Evolutionary conservation across 1,140 invertebrate species (phyloP), one percentile per base, ranked within the genome.

Genomic region (Maconellicoccus hirsutus): DNA sequence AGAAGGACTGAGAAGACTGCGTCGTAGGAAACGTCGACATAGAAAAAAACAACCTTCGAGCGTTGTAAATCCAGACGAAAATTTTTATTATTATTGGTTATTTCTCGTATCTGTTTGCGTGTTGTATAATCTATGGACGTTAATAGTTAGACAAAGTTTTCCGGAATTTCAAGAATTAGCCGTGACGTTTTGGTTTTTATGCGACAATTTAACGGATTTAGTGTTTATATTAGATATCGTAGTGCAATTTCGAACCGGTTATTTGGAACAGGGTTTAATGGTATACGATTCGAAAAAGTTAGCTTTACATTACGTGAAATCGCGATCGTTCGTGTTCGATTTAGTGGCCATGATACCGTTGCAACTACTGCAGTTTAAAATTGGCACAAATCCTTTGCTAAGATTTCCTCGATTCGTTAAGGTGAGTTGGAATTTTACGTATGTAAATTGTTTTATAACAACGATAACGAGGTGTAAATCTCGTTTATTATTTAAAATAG

Each of bases 71-170:
- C 94, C 94, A 0, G 94, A 97, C 80, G 92, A 93, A 74, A 95
- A 93, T 78, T 92, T 94, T 78, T 94, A 94, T 82, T 96, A 95
- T 81, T 92, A 93, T 78, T 98, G 94, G 95, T 83, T 97, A 72
- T 89, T 93, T 83, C 77, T 95, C 23, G 82, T 96, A 72, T 94
- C 93, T 19, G 77, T 87, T 69, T 93, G 92, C 78, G 91, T 97
- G 73, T 84, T 97, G 25, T 97, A 98, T 81, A 97, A 98, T 81
- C 82, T 95, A 25, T 98, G 95, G 95, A 93, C 94, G 10, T 83
- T 94, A 27, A 97, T 98, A 75, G 94, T 96, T 23, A 83, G 95
- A 21, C 92, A 97, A 80, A 95, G 93, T 76, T 91, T 98, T 79
- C 90, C 92, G 23, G 94, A 96, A 78, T 84, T 96, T 69, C 91